Conservation (phyloP, 2,888 invertebrate genomes). For the Poecilobothrus nobilitatus region DNA sequence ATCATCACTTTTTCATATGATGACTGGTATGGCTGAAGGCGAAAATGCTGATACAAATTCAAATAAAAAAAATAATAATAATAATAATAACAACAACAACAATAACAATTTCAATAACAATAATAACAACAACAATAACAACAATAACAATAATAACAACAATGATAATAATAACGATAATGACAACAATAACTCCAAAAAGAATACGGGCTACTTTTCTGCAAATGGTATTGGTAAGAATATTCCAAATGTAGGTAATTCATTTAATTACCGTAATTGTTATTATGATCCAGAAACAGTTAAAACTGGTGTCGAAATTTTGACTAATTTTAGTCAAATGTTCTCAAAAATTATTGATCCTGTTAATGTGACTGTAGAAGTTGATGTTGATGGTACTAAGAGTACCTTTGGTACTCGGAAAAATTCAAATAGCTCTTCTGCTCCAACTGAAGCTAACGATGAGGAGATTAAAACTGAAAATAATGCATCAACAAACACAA, state of each 20-base stretch:
- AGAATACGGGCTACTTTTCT: slow-evolving; percentile 13
- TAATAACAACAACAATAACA: slow-evolving; percentile 4
- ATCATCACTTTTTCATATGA: slow-evolving; percentile 31
- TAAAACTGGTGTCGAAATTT: slow-evolving; percentile 38
- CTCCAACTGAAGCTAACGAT: background rate
- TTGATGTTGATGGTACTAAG: slow-evolving; percentile 13
- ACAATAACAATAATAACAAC: slow-evolving; percentile 11
- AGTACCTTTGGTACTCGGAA: too few species aligned
- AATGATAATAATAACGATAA: background rate
- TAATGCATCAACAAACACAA: background rate
- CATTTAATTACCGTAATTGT: slow-evolving; percentile 27
- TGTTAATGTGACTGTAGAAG: slow-evolving; percentile 24
- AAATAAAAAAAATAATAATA: slow-evolving; percentile 20
- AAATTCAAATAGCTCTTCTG: background rate
- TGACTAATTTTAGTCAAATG: slow-evolving; percentile 41
- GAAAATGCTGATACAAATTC: slow-evolving; percentile 18
- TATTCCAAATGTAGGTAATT: slow-evolving; percentile 28
- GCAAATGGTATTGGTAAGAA: slow-evolving; percentile 26
- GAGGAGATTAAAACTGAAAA: background rate
- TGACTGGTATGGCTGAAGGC: slow-evolving; percentile 34
- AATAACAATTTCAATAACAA: slow-evolving; percentile 14
- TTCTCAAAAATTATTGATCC: slow-evolving; percentile 41
- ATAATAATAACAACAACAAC: slow-evolving; percentile 19
- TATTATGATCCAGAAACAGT: slow-evolving; percentile 33
- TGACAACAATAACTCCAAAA: too few species aligned